Evolutionary conservation across 2,888 invertebrate species (phyloP).

Genomic region (Frankliniella intonsa): DNA sequence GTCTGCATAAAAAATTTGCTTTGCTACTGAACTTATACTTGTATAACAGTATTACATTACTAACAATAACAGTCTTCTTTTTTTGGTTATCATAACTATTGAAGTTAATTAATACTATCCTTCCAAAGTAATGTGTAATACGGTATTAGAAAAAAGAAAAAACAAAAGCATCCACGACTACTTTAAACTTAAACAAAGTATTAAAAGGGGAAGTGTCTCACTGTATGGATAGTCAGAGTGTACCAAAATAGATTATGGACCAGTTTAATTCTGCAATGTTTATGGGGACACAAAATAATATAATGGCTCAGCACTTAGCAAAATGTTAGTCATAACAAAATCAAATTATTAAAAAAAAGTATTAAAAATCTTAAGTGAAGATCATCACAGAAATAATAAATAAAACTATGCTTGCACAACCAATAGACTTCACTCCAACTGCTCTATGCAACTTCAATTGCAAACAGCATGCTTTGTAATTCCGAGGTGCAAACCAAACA

Average conservation of each 20-base stretch:
- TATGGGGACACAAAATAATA: background rate
- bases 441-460: background rate
- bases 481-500: slow-evolving; percentile 24
- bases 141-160: background rate
- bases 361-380: background rate
- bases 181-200: background rate
- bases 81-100: background rate
- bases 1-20: background rate
- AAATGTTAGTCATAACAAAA: background rate
- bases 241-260: background rate
- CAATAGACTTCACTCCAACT: background rate
- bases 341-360: background rate
- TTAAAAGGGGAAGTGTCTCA: background rate
- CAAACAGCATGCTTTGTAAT: background rate
- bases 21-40: background rate
- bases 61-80: background rate
- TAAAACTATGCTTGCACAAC: background rate
- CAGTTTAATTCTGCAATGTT: background rate
- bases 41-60: background rate
- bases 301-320: background rate
- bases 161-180: background rate
- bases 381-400: background rate
- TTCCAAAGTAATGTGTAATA: background rate
- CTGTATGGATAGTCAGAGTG: background rate
- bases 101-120: background rate